These are phyloP conservation scores for Thamnophis sirtalis DNA, from an alignment of 2,113 vertebrate species.

Conservation along the genomic window DNA sequence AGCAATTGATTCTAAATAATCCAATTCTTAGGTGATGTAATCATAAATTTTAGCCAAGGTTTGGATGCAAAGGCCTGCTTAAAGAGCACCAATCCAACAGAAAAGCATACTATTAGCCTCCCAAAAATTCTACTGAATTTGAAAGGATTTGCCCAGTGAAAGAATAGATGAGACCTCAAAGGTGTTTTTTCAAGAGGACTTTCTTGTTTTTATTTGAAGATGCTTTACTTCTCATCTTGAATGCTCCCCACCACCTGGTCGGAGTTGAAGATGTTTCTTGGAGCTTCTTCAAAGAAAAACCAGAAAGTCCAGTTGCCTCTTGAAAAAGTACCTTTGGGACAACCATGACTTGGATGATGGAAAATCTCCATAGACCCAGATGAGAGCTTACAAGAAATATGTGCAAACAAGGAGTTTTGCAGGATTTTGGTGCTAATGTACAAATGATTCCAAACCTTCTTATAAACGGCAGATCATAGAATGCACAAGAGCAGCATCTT, in stretches of 20 bases:
- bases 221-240: too few relatives aligned
- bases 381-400: neutral
- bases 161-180: neutral
- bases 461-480: neutral
- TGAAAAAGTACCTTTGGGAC: too few relatives aligned
- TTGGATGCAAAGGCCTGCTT: neutral
- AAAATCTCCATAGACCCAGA: neutral
- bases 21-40: neutral
- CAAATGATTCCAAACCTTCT: neutral
- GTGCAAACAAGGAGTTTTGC: fast-evolving
- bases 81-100: neutral
- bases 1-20: neutral
- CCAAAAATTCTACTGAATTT: neutral
- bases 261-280: too few relatives aligned
- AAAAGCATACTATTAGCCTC: neutral
- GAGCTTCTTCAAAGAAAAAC: too few relatives aligned
- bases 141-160: neutral
- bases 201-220: too few relatives aligned
- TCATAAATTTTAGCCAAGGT: neutral
- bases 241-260: too few relatives aligned
- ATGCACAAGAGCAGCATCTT: neutral
- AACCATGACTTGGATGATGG: too few relatives aligned
- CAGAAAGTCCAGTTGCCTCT: too few relatives aligned
- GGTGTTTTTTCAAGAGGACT: too few relatives aligned
- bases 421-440: neutral